phyloP scores from a whole-genome alignment of 2,888 invertebrate species.

The Belgica antarctica region DNA sequence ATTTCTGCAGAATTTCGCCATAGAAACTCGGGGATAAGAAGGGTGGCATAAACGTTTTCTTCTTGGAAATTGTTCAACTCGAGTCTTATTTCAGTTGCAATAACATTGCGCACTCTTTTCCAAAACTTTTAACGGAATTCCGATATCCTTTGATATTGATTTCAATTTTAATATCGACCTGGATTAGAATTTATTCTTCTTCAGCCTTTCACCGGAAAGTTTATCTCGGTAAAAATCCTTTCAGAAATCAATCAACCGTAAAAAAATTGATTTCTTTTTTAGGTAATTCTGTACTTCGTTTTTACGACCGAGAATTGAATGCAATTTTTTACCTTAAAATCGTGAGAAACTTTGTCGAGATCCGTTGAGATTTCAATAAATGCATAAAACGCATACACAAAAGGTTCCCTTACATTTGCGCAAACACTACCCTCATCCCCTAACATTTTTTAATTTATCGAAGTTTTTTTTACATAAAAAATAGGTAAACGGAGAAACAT shows the following conservation, averaged over 20 bases:
- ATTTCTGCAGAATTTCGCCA: too few relatives aligned
- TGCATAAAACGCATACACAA: constrained; percentile 40
- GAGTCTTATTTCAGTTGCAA: too few relatives aligned
- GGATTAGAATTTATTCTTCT: constrained; percentile 13
- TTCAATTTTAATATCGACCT: background rate
- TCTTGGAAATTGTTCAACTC: too few relatives aligned
- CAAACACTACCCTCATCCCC: constrained; percentile 39
- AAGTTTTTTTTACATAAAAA: constrained; percentile 41
- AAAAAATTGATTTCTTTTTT: constrained; percentile 34
- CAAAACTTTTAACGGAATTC: too few relatives aligned
- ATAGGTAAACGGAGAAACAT: constrained; percentile 31
- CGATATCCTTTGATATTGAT: background rate
- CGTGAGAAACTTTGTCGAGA: constrained; percentile 34
- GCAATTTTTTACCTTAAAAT: constrained; percentile 38
- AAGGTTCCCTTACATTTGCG: constrained; percentile 37
- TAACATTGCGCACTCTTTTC: too few relatives aligned
- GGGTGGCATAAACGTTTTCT: too few relatives aligned
- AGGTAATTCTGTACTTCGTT: background rate
- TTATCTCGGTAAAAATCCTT: constrained; percentile 36
- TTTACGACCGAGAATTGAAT: constrained; percentile 28
- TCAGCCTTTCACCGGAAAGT: constrained; percentile 6
- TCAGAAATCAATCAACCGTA: constrained; percentile 43
- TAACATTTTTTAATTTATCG: constrained; percentile 37
- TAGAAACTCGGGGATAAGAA: too few relatives aligned
- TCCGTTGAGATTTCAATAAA: constrained; percentile 44